Percentiles rank a stretch among this genome's conserved stretches.
These are phyloP conservation scores for Cheilosia grossa DNA, from an alignment of 2,888 invertebrate species.

Conservation along the genomic window DNA sequence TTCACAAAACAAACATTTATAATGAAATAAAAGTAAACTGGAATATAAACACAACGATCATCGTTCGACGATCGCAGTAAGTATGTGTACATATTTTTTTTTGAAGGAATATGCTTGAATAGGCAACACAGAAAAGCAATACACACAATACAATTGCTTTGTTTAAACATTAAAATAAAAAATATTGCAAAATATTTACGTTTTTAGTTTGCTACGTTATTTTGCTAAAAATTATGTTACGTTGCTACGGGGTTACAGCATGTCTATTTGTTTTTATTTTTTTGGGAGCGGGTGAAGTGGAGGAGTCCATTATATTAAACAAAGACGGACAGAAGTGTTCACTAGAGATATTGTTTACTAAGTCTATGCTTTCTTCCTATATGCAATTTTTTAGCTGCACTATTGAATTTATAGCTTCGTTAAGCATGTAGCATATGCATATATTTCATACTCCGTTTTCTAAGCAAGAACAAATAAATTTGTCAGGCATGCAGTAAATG, in stretches of 20 bases:
- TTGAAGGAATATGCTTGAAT: conserved; percentile 42
- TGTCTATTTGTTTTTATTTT: neutral
- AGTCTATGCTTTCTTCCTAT: no score
- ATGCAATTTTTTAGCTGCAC: no score
- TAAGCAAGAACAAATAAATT: no score
- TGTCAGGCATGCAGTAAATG: no score
- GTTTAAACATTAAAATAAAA: conserved; percentile 29
- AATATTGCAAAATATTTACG: conserved; percentile 22
- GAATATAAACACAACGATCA: conserved; percentile 28
- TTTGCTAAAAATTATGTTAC: conserved; percentile 39
- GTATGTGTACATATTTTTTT: conserved; percentile 37
- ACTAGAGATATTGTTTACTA: conserved; percentile 2
- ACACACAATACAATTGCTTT: conserved; percentile 52
- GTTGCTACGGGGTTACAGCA: conserved; percentile 32
- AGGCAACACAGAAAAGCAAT: conserved; percentile 68
- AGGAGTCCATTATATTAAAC: neutral
- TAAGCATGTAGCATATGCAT: no score
- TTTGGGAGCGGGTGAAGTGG: conserved; percentile 24
- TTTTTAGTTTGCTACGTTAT: conserved; percentile 53
- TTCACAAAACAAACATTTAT: conserved; percentile 36
- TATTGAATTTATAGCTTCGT: no score
- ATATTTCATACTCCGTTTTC: no score
- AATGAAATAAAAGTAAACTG: conserved; percentile 12
- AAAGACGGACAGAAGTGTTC: conserved; percentile 17
- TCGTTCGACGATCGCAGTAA: conserved; percentile 18